Conservation (phyloP, 2,797 vertebrate genomes). For the Gambusia yucatana region DNA sequence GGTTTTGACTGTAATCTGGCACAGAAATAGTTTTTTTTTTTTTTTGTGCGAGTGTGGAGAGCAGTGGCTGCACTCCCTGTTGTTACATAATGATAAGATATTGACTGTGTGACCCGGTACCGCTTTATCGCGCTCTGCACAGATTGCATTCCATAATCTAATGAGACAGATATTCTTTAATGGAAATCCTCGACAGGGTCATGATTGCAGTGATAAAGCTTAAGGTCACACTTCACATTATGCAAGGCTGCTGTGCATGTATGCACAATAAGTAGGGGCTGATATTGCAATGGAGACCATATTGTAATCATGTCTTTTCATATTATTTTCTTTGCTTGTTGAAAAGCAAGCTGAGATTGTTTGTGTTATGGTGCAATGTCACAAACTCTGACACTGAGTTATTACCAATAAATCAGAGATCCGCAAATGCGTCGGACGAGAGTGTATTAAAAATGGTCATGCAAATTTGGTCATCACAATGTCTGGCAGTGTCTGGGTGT, state of each 20-base stretch:
- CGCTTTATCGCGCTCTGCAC: slow-evolving; percentile 69
- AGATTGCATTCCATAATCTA: slow-evolving; percentile 77
- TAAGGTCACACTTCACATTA: slow-evolving; percentile 70
- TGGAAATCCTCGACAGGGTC: slow-evolving; percentile 69
- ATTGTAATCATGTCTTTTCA: slow-evolving; percentile 54
- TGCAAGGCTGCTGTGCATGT: slow-evolving; percentile 32
- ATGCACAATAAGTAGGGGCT: slow-evolving; percentile 42
- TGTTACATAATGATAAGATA: slow-evolving; percentile 76
- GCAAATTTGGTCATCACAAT: slow-evolving; percentile 50
- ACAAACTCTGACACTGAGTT: slow-evolving; percentile 42
- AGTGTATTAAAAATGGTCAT: slow-evolving; percentile 43
- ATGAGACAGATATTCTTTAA: slow-evolving; percentile 78
- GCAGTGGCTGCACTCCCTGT: slow-evolving; percentile 32
- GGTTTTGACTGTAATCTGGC: slow-evolving; percentile 53
- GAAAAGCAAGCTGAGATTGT: slow-evolving; percentile 34
- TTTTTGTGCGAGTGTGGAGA: slow-evolving; percentile 1
- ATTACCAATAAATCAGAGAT: slow-evolving; percentile 53
- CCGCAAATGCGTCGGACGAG: slow-evolving; percentile 26
- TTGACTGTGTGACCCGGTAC: slow-evolving; percentile 72
- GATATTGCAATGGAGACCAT: slow-evolving; percentile 47
- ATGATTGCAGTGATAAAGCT: slow-evolving; percentile 70
- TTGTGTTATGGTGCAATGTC: slow-evolving; percentile 20
- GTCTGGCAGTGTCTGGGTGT: slow-evolving; percentile 30
- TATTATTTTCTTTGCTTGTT: slow-evolving; percentile 50
- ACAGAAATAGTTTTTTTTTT: background rate